Base-by-base conservation (phyloP, 2,113 vertebrate species). In the Onychostruthus taczanowskii region DNA sequence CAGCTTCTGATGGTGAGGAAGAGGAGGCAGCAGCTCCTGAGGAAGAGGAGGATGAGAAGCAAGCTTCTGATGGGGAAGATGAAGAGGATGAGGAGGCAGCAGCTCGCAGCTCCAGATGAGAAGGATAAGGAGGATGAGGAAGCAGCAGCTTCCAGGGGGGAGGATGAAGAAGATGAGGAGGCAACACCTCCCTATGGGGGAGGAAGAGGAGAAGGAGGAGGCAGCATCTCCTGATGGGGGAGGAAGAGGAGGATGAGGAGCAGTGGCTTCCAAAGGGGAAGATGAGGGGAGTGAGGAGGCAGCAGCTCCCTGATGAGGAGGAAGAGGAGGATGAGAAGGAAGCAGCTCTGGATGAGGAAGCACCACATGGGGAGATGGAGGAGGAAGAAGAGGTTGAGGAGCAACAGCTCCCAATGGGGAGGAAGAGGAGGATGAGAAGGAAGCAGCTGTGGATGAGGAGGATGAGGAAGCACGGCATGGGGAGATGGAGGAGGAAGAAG, bases 1-100 rank as follows among this genome's bases (percentile, higher is more conserved):
- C 52, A n/a, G 23, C 50, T 52, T 2, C 27, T 0, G 15, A 16
- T 26, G 49, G 24, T 8, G 62, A 66, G 68, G 44, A 68, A 5
- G 44, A 47, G 12, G 47, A 30, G 53, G 31, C 1, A 59, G 44
- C 27, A 31, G 27, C 2, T 59, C 5, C 5, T 0, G 4, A 21
- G 28, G 19, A 15, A 9, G 37, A 16, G 24, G 44, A 67, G 16
- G 31, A 13, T 5, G 23, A 67, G 16, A 63, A 4, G 24, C 13
- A 44, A 43, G 28, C 37, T 41, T 2, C 27, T 1, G 6, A 12
- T 17, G 16, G 27, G 33, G 64, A 35, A 9, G 39, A 13, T 13
- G 28, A 43, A 9, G 41, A 63, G 55, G 76, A n/a, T 0, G 26
- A 62, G 26, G 64, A 59, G 46, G 46, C 2, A 6, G 33, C 22